These are phyloP conservation scores for Monochamus saltuarius DNA, from an alignment of 1,140 invertebrate genomes.

Conservation along the genomic window DNA sequence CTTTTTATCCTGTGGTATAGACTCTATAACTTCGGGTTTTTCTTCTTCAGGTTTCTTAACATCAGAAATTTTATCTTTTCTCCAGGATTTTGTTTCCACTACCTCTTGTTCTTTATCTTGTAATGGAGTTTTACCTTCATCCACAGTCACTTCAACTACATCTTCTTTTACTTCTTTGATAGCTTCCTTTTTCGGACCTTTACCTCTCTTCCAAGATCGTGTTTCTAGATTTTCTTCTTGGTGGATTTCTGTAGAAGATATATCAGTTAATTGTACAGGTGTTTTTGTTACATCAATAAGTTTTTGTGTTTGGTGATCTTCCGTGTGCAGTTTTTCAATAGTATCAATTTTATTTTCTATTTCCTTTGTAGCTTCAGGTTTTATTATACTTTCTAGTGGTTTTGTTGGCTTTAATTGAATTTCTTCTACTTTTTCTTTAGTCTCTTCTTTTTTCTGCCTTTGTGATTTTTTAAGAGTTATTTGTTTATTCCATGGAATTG, in stretches of 20 bases:
- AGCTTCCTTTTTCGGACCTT: background rate
- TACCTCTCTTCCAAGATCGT: conserved; percentile 20
- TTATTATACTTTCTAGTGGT: background rate
- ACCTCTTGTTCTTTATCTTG: background rate
- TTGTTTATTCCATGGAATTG: conserved; percentile 52
- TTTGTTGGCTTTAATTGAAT: conserved; percentile 41
- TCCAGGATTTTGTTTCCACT: conserved; percentile 27
- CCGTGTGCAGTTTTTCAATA: no score
- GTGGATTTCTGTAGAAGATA: background rate
- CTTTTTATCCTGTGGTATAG: conserved; percentile 47
- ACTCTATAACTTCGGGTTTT: conserved; percentile 28
- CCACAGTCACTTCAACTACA: background rate
- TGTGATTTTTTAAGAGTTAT: conserved; percentile 48
- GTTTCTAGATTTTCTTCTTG: conserved; percentile 22
- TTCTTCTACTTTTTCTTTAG: conserved; percentile 50
- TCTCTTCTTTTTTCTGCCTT: conserved; percentile 45
- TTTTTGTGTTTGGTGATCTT: background rate
- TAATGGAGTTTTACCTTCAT: background rate
- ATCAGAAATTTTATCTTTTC: conserved; percentile 21
- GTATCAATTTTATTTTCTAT: background rate
- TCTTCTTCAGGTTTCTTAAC: conserved; percentile 6
- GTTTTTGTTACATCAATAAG: background rate
- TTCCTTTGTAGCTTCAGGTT: background rate
- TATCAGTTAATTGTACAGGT: conserved; percentile 2
- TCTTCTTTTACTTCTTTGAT: conserved; percentile 24